A percentile compares a stretch with the other conserved stretches of the same genome.
phyloP scores from a whole-genome alignment of 2,888 invertebrate species.

The Dendrolimus houi region DNA sequence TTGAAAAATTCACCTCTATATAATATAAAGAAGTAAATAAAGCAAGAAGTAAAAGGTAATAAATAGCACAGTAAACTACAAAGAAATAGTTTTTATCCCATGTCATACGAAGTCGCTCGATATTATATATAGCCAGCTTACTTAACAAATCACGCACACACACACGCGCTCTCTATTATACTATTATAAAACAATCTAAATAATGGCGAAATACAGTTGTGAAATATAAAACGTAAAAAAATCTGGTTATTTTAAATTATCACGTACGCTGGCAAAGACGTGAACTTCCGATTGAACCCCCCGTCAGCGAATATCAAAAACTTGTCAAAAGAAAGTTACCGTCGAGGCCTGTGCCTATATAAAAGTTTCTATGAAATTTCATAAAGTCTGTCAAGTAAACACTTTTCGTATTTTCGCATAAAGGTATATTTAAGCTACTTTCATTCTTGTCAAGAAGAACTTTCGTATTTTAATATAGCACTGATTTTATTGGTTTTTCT shows the following conservation, averaged over 20 bases:
- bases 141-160: no score
- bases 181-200: no score
- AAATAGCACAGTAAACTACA: no score
- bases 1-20: no score
- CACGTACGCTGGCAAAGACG: constrained; percentile 6
- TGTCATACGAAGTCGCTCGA: no score
- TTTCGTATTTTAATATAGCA: constrained; percentile 6
- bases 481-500: no score
- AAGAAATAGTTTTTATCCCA: no score
- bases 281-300: constrained; percentile 26
- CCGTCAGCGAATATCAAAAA: constrained; percentile 24
- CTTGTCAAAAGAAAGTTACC: constrained; percentile 42
- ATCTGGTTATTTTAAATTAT: constrained; percentile 5
- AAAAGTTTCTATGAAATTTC: constrained; percentile 27
- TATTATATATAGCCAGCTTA: no score
- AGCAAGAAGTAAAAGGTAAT: no score
- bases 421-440: constrained; percentile 28
- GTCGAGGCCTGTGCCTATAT: constrained; percentile 17
- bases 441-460: constrained; percentile 34
- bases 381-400: constrained; percentile 25
- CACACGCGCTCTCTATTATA: no score
- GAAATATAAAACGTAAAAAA: neutral
- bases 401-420: constrained; percentile 24
- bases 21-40: no score
- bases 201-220: no score